Evolutionary conservation across 1,140 invertebrate genomes (phyloP).

Genomic region (Drosophila ercepeae): DNA sequence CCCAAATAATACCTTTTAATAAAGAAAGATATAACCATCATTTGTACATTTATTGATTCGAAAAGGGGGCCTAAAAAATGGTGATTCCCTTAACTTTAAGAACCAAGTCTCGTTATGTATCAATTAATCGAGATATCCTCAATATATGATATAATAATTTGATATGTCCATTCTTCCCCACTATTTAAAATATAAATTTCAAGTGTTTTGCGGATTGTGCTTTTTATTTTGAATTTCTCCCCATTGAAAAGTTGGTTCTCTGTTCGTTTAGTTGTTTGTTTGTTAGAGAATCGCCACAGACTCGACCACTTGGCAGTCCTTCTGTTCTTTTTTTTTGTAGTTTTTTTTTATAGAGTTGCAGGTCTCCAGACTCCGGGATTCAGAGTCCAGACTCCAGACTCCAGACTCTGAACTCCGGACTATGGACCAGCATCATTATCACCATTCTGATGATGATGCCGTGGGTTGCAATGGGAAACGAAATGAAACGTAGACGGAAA

Average conservation of each 20-base stretch:
- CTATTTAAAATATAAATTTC: neutral
- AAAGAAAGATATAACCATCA: too few relatives aligned
- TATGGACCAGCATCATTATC: constrained; percentile 12
- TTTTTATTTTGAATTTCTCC: constrained; percentile 8
- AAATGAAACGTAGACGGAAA: constrained; percentile 53
- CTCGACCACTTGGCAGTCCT: constrained; percentile 43
- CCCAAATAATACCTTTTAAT: too few relatives aligned
- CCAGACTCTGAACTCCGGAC: neutral
- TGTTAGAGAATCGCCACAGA: constrained; percentile 42
- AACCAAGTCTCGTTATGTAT: too few relatives aligned
- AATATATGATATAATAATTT: too few relatives aligned
- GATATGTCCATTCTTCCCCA: too few relatives aligned
- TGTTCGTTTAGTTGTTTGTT: constrained; percentile 34
- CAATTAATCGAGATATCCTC: too few relatives aligned
- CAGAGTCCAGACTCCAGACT: neutral
- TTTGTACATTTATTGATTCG: too few relatives aligned
- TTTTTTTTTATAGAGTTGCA: constrained; percentile 11
- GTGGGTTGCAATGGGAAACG: constrained; percentile 43
- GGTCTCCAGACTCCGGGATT: constrained; percentile 15
- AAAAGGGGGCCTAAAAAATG: too few relatives aligned
- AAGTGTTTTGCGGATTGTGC: constrained; percentile 3
- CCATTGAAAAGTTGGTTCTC: constrained; percentile 44
- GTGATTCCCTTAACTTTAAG: too few relatives aligned
- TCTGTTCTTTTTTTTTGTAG: neutral
- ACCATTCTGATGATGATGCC: constrained; percentile 10